A percentile compares a stretch with the other conserved stretches of the same genome.
phyloP scores from a whole-genome alignment of 2,797 vertebrate species.

The Hemitrygon akajei region DNA sequence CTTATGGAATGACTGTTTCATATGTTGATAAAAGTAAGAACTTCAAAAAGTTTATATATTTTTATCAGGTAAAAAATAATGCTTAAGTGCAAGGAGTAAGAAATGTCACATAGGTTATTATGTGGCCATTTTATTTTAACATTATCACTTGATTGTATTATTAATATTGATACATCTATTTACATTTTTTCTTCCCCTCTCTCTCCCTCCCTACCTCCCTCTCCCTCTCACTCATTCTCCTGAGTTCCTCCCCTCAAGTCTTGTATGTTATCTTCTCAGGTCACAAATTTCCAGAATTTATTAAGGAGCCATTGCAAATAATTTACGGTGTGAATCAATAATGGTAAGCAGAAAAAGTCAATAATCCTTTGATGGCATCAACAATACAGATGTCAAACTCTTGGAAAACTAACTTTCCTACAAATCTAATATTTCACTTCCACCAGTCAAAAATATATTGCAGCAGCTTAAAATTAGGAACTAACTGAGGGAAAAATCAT shows the following conservation, averaged over 20 bases:
- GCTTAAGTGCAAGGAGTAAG: not conserved
- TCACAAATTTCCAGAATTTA: not conserved
- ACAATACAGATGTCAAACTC: not conserved
- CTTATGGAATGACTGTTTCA: not conserved
- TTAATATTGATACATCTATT: not conserved
- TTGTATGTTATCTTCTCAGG: no score
- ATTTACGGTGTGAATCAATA: not conserved
- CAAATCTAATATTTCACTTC: not conserved
- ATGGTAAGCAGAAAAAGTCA: not conserved
- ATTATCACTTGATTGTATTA: not conserved
- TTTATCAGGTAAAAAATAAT: not conserved
- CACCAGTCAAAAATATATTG: not conserved
- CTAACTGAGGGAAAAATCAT: not conserved
- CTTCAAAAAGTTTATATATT: not conserved
- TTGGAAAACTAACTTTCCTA: not conserved
- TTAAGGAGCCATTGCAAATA: not conserved
- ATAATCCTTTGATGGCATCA: not conserved
- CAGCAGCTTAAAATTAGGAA: not conserved
- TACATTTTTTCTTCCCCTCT: not conserved
- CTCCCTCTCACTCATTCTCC: no score
- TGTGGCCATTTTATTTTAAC: not conserved
- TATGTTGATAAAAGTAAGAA: not conserved
- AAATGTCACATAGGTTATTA: not conserved
- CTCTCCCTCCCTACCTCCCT: no score
- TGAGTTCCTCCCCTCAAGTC: not conserved